phyloP scores from a whole-genome alignment of 2,113 vertebrate species.

The Calidris pygmaea region DNA sequence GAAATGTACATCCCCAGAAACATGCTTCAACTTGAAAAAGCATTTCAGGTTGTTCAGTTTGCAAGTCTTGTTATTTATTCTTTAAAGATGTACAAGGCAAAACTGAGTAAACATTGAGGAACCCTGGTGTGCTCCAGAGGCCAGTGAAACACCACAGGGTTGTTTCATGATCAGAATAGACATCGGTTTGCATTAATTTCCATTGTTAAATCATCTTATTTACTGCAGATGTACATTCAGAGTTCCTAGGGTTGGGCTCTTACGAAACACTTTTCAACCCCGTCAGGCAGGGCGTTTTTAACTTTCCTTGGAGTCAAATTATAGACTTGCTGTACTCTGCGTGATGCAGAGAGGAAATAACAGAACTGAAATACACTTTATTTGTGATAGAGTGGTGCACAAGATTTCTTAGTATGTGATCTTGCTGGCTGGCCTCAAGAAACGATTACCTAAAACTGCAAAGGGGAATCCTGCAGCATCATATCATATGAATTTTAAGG shows the following conservation, averaged over 20 bases:
- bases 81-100: not conserved
- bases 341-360: not conserved
- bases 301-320: not conserved
- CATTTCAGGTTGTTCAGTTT: not conserved
- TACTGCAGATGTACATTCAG: not conserved
- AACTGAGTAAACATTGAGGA: not conserved
- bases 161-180: not conserved
- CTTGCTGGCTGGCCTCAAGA: not conserved
- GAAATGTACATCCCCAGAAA: not conserved
- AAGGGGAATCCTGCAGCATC: not conserved
- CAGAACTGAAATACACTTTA: not conserved
- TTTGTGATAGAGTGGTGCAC: not conserved
- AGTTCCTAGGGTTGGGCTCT: not conserved
- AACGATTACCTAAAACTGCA: not conserved
- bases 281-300: not conserved
- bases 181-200: not conserved
- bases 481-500: not conserved
- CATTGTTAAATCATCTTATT: not conserved
- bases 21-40: not conserved
- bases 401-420: not conserved
- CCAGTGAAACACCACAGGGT: not conserved
- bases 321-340: not conserved
- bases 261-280: not conserved
- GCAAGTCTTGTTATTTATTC: not conserved
- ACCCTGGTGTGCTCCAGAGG: not conserved